A percentile compares a stretch with the other conserved stretches of the same genome.
phyloP scores from a whole-genome alignment of 53 echinoderm and acorn worm genomes.

The Zoroaster sp. region DNA sequence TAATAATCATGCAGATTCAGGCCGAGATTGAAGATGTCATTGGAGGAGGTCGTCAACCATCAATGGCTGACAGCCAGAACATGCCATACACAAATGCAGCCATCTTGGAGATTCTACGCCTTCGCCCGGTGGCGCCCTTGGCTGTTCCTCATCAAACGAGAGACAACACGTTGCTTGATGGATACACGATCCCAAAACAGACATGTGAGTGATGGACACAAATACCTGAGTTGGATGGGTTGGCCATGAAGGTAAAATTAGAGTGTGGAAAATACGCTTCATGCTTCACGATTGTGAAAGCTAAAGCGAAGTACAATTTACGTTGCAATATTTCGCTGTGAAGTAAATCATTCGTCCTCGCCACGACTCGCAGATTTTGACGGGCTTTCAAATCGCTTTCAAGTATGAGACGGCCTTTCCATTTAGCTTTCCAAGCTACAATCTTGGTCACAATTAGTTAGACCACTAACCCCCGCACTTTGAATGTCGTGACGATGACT shows the following conservation, averaged over 20 bases:
- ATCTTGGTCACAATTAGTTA: no score
- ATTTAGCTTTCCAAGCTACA: no score
- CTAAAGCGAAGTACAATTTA: no score
- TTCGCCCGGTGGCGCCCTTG: slow-evolving; percentile 42
- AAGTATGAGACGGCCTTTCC: no score
- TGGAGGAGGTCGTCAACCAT: slow-evolving; percentile 59
- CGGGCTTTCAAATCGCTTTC: no score
- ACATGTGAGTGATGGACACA: neutral
- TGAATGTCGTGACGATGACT: no score
- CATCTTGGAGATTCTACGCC: slow-evolving; percentile 60
- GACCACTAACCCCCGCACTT: no score
- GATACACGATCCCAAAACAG: slow-evolving; percentile 57
- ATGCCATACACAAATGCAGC: slow-evolving; percentile 77
- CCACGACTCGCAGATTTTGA: no score
- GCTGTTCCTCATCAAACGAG: slow-evolving; percentile 41
- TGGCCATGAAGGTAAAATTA: neutral
- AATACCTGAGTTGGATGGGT: neutral
- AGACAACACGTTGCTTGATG: slow-evolving; percentile 36
- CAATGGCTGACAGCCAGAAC: slow-evolving; percentile 30
- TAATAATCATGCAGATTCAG: slow-evolving; percentile 35
- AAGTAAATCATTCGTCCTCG: no score
- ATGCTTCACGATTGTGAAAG: neutral
- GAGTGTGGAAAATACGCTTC: neutral
- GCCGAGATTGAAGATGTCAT: slow-evolving; percentile 67
- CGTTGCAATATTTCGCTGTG: no score